Percentiles rank a stretch among this genome's conserved stretches.
These are phyloP conservation scores for Lontra canadensis DNA, from an alignment of 2,113 vertebrate species.

Conservation along the genomic window DNA sequence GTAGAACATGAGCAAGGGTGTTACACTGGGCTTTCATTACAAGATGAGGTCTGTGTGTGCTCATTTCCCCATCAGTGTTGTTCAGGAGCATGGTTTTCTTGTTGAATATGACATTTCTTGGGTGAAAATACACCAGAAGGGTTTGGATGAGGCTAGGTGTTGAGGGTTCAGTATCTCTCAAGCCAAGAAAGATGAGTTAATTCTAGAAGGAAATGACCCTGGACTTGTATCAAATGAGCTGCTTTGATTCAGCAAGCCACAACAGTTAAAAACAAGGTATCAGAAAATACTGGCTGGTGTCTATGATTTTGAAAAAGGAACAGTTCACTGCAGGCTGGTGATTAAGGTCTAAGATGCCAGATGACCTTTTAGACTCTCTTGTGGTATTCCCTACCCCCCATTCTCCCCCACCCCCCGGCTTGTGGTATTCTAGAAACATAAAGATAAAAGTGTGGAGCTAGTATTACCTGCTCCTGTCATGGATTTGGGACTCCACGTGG, in stretches of 20 bases:
- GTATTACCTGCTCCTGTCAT: background rate
- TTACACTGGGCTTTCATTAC: background rate
- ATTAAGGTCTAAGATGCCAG: background rate
- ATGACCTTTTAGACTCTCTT: background rate
- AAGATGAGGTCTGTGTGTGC: background rate
- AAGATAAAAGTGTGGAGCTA: background rate
- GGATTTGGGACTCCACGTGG: background rate
- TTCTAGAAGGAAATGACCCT: background rate
- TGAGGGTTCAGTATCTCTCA: background rate
- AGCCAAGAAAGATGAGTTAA: background rate
- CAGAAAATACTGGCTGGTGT: background rate
- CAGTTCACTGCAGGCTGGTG: background rate
- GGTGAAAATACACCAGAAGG: background rate
- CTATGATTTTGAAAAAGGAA: background rate
- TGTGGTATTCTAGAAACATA: background rate
- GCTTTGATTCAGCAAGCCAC: background rate
- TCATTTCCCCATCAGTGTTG: background rate
- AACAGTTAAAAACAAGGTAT: background rate
- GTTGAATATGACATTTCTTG: background rate
- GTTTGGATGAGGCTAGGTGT: background rate
- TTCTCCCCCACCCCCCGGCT: no score
- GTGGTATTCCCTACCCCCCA: no score
- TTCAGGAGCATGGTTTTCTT: background rate
- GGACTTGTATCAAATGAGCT: background rate
- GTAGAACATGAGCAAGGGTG: background rate